A percentile compares a stretch with the other conserved stretches of the same genome.
Conservation (phyloP, 1,140 invertebrate genomes). For the Macrotrachela quadricornifera region DNA sequence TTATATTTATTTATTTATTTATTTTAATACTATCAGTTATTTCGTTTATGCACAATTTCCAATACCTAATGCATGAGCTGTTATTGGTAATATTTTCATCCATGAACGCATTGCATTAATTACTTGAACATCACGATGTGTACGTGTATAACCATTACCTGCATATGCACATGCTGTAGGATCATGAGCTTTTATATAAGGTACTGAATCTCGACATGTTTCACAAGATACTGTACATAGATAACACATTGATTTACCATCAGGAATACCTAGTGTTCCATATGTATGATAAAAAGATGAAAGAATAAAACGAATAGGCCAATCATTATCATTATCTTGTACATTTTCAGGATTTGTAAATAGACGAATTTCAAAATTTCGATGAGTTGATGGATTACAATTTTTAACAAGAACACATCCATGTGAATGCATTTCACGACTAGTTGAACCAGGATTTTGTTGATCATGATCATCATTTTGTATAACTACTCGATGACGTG, state of each 20-base stretch:
- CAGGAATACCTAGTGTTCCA: conserved; percentile 3
- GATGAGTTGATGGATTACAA: neutral
- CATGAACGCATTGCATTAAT: conserved; percentile 7
- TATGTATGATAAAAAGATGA: conserved; percentile 7
- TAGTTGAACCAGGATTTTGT: conserved; percentile 5
- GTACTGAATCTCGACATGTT: conserved; percentile 3
- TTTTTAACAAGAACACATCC: conserved; percentile 8
- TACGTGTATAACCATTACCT: conserved; percentile 4
- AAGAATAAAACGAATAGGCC: conserved; percentile 8
- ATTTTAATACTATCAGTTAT: too few relatives aligned
- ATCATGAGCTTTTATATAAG: conserved; percentile 1
- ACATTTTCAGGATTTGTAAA: conserved; percentile 5
- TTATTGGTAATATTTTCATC: conserved; percentile 1
- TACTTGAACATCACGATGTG: conserved; percentile 5
- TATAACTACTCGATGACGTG: conserved; percentile 5
- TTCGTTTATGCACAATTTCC: neutral
- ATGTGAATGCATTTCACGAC: conserved; percentile 1
- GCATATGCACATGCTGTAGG: conserved; percentile 3
- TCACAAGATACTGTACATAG: conserved; percentile 2
- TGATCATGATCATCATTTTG: conserved; percentile 10
- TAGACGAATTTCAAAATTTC: conserved; percentile 5
- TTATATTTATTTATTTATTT: too few relatives aligned
- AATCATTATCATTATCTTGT: conserved; percentile 4
- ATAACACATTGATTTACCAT: conserved; percentile 1
- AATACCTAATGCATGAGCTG: neutral